phyloP scores from a whole-genome alignment of 2,888 invertebrate species.

The Lepidochrysops patricia region DNA sequence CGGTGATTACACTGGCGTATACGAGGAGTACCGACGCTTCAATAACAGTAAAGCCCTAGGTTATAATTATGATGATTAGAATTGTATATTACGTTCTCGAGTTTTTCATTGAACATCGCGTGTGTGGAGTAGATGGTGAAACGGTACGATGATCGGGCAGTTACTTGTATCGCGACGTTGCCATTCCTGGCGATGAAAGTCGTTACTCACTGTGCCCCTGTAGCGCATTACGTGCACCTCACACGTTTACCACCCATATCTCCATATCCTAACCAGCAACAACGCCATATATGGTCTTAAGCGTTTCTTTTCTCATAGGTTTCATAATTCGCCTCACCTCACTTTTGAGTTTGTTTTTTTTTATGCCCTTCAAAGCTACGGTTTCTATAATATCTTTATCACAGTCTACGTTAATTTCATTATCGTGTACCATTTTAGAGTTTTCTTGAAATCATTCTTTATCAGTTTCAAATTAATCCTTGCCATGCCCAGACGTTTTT shows the following conservation, averaged over 20 bases:
- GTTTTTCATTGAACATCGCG: slow-evolving; percentile 31
- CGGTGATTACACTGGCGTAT: not conserved
- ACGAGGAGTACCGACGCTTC: not conserved
- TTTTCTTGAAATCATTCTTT: not conserved
- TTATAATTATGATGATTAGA: slow-evolving; percentile 20
- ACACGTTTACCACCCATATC: slow-evolving; percentile 10
- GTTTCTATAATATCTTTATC: not conserved
- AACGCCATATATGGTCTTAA: not conserved
- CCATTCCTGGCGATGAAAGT: slow-evolving; percentile 68
- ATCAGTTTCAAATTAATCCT: not conserved
- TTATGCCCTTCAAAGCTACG: not conserved
- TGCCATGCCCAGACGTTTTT: not conserved
- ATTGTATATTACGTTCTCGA: slow-evolving; percentile 26
- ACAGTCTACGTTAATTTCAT: not conserved
- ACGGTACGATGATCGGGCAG: slow-evolving; percentile 46
- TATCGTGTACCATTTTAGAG: not conserved
- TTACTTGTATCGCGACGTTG: slow-evolving; percentile 44
- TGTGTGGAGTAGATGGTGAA: slow-evolving; percentile 38
- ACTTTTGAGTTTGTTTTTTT: not conserved
- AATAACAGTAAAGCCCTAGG: slow-evolving; percentile 12
- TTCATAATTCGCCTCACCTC: not conserved
- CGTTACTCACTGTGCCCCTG: slow-evolving; percentile 39
- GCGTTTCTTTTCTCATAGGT: slow-evolving; percentile 2
- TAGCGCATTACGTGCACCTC: slow-evolving; percentile 10
- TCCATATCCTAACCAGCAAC: slow-evolving; percentile 6